Conservation (phyloP, 2,888 invertebrate species). For the Spialia ferax region DNA sequence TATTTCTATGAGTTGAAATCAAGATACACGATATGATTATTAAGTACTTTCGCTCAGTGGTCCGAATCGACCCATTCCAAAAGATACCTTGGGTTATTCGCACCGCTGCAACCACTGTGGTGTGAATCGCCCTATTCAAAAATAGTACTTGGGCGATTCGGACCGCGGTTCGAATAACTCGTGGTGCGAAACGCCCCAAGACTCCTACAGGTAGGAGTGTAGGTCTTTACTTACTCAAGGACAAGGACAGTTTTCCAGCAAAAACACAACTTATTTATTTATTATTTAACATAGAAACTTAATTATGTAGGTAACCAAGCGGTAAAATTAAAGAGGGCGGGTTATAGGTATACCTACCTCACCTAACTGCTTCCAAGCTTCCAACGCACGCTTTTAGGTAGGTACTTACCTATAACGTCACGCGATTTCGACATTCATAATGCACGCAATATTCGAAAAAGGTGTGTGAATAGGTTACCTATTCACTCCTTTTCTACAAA, state of each 20-base stretch:
- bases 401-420: conserved; percentile 9
- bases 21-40: conserved; percentile 4
- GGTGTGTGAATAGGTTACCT: background rate
- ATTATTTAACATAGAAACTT: too few relatives aligned
- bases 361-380: background rate
- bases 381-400: conserved; percentile 26
- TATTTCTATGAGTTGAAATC: conserved; percentile 4
- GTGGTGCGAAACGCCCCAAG: conserved; percentile 4
- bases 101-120: conserved; percentile 4
- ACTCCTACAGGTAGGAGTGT: background rate
- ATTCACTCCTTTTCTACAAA: background rate
- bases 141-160: conserved; percentile 4
- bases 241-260: too few relatives aligned
- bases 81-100: conserved; percentile 4
- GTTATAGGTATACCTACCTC: too few relatives aligned
- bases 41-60: conserved; percentile 4
- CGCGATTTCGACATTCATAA: conserved; percentile 25
- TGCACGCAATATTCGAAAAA: conserved; percentile 20
- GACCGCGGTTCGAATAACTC: conserved; percentile 4
- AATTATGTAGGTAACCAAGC: background rate
- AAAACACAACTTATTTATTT: too few relatives aligned
- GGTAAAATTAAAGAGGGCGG: background rate
- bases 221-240: too few relatives aligned
- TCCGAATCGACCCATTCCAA: conserved; percentile 4
- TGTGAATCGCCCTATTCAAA: conserved; percentile 4